Base-by-base conservation (phyloP, 2,888 invertebrate genomes). In the Stomorhina lunata region DNA sequence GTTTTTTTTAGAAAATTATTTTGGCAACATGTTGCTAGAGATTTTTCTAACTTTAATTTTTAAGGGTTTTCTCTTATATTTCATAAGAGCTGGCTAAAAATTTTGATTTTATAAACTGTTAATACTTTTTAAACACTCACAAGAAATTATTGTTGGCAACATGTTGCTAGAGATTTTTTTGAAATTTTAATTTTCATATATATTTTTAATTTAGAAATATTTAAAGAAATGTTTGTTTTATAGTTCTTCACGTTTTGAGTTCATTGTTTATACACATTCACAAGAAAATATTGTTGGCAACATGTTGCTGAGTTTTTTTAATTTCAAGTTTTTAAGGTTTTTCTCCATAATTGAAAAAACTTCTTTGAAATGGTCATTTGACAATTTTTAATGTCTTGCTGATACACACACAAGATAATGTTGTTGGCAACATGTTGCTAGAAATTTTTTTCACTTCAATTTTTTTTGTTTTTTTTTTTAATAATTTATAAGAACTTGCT, bases 131-230 rank as follows among this genome's bases (percentile, higher is more conserved):
- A n/a, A n/a, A n/a, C n/a, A n/a, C n/a, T n/a, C n/a, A n/a, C n/a
- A n/a, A n/a, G n/a, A n/a, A 10, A 22, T n/a, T 12, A n/a, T 29
- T 72, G n/a, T 50, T 34, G 20, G 73, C 71, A 84, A 63, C 81
- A 71, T 81, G 63, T 65, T 81, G 73, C 71, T 61, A 45, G 25
- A 55, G 0, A 50, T 65, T 57, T 15, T 1, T n/a, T 17, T 32
- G 7, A 0, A 2, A 69, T 59, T 72, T 79, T 57, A 68, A 3
- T 22, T n/a, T 22, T 53, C 57, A 63, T 25, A 59, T 27, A 34
- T 7, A 15, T 15, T 55, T 55, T 53, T 1, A 17, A 12, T 25
- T 32, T 43, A 10, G n/a, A n/a, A 45, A 12, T 9, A 1, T 40
- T 27, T 55, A n/a, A 25, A 63, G 40, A 37, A 59, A 20, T 29